Conservation (phyloP, 2,113 vertebrate genomes). For the Epinephelus fuscoguttatus region DNA sequence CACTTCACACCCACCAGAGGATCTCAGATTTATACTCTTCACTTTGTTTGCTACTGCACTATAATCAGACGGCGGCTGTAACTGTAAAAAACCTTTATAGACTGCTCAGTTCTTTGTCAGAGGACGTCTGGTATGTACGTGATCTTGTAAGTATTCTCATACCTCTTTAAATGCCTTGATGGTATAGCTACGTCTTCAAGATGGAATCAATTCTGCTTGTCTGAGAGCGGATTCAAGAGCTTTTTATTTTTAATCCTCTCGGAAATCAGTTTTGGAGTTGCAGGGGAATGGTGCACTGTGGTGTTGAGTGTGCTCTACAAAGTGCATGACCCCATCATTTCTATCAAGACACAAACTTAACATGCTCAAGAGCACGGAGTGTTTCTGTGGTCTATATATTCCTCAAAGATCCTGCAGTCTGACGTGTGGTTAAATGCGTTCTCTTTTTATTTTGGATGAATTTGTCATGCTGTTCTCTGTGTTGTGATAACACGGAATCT, state of each 20-base stretch:
- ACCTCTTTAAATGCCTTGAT: conserved; percentile 14
- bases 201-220: conserved; percentile 31
- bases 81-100: conserved; percentile 30
- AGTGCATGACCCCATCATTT: conserved; percentile 9
- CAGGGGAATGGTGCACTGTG: not conserved
- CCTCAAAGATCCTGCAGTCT: not conserved
- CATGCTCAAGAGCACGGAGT: not conserved
- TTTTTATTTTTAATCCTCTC: conserved; percentile 32
- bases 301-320: not conserved
- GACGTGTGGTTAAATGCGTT: not conserved
- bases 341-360: not conserved
- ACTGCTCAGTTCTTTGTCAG: conserved; percentile 14
- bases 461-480: not conserved
- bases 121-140: not conserved
- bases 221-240: conserved; percentile 15
- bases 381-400: not conserved
- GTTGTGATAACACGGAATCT: conserved; percentile 15
- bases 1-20: conserved; percentile 49
- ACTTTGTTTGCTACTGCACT: conserved; percentile 52
- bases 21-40: conserved; percentile 39
- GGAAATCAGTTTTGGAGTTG: not conserved
- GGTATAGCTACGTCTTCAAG: conserved; percentile 1
- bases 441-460: not conserved
- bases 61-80: conserved; percentile 25
- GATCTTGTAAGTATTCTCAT: conserved; percentile 10